Base-by-base conservation (phyloP, 1,140 invertebrate species). In the Druon quercuslanigerum region DNA sequence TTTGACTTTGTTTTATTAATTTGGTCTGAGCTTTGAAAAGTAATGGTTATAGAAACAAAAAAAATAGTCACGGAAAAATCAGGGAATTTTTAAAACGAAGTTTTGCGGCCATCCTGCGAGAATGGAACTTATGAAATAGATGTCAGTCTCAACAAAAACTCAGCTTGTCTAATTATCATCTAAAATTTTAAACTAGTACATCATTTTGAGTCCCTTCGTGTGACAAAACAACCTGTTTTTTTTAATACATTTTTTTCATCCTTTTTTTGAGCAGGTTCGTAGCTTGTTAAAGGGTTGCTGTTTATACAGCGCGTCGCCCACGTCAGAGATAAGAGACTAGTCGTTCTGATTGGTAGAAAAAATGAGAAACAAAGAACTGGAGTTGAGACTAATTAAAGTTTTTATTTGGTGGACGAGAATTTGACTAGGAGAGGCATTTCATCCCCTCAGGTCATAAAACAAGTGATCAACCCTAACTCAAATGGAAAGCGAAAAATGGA, bases 401-500 rank as follows among this genome's bases (percentile, higher is more conserved):
- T 66, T 66, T 66, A 40, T 25, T 66, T 25, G 1, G 33, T 20
- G 13, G 25, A 40, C 60, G 57, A 66, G 16, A 40, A 46, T 66
- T 66, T 40, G 13, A 33, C 25, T 25, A 60, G 57, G 57, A 33
- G 57, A 33, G 14, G 13, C 14, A 33, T 60, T 33, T 33, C 11
- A 60, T 14, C 12, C 57, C 20, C 25, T 46, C 9, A 9, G 19
- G 16, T 16, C 19, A 25, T 33, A 60, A 60, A 60, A 14, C 19
- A 57, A 57, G 56, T 60, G 40, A 60, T 60, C 57, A 25, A 60
- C 71, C 50, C 51, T 70, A 76, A 71, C 71, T 20, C 71, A 80
- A 79, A 80, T 76, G 11, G 60, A 77, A 72, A 79, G 77, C 75
- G 72, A 60, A 75, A 54, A 74, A 57, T 57, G 25, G 33, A 17